phyloP scores from a whole-genome alignment of 2,888 invertebrate genomes.

The Dugesia japonica region DNA sequence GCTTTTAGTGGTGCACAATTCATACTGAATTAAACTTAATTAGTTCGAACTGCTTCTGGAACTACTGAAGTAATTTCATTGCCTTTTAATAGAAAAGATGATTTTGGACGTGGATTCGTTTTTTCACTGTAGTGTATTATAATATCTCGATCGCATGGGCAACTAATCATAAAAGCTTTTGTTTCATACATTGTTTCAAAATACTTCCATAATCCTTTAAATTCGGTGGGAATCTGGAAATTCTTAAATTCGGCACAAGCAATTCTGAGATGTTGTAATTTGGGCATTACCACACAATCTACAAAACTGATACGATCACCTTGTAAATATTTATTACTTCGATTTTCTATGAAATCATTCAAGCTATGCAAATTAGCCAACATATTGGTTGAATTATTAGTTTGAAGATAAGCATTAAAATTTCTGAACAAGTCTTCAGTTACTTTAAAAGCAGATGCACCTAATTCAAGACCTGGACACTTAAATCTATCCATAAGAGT shows the following conservation, averaged over 20 bases:
- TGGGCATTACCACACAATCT: slow-evolving; percentile 95
- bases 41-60: neutral
- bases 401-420: slow-evolving; percentile 47
- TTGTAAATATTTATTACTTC: slow-evolving; percentile 62
- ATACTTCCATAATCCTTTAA: slow-evolving; percentile 80
- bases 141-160: slow-evolving; percentile 96
- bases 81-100: neutral
- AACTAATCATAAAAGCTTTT: slow-evolving; percentile 91
- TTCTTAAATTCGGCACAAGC: slow-evolving; percentile 57
- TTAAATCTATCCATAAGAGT: slow-evolving; percentile 43
- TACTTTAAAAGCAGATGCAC: slow-evolving; percentile 50
- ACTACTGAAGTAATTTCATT: neutral
- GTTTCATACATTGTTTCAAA: slow-evolving; percentile 93
- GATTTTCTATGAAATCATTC: slow-evolving; percentile 44
- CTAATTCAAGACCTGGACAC: slow-evolving; percentile 39
- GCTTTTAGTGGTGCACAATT: too few species aligned
- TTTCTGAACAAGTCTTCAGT: slow-evolving; percentile 85
- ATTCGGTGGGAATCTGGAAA: slow-evolving; percentile 56
- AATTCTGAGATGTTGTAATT: slow-evolving; percentile 90
- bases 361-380: slow-evolving; percentile 49
- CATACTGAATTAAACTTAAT: too few species aligned
- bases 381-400: slow-evolving; percentile 46
- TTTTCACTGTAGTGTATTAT: slow-evolving; percentile 69
- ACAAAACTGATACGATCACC: slow-evolving; percentile 95
- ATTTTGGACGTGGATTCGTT: slow-evolving; percentile 20